Evolutionary conservation across 2,113 vertebrate genomes (phyloP).

Genomic region (Nanorana parkeri): DNA sequence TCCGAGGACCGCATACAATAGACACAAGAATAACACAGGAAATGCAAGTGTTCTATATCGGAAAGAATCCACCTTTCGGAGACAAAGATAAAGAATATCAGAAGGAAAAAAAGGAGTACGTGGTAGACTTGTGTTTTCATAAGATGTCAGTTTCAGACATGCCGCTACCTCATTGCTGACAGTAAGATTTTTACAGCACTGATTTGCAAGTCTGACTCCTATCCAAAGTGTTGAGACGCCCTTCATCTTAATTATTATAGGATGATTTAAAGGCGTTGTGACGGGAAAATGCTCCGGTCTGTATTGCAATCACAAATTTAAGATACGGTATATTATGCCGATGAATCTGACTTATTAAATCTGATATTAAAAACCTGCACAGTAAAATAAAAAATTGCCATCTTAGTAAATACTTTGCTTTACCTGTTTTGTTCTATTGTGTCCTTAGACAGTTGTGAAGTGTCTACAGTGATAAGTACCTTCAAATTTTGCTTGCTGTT

Average conservation of each 20-base stretch:
- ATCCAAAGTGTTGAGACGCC: constrained; percentile 13
- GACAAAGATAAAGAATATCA: background rate
- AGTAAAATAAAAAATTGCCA: no score
- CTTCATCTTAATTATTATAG: background rate
- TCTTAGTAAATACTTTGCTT: no score
- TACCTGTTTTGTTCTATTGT: no score
- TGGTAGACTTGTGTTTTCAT: constrained; percentile 43
- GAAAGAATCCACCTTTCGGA: constrained; percentile 34
- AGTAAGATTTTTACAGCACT: constrained; percentile 23
- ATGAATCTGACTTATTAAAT: no score
- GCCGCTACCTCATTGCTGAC: background rate
- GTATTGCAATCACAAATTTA: no score
- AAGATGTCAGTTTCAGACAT: constrained; percentile 36
- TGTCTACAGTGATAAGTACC: no score
- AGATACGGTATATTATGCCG: no score
- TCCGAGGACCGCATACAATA: constrained; percentile 6
- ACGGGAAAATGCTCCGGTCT: no score
- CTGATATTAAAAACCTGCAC: no score
- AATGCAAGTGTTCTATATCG: background rate
- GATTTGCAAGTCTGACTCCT: constrained; percentile 44
- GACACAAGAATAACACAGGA: constrained; percentile 33
- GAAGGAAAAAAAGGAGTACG: constrained; percentile 6
- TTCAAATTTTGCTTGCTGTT: no score
- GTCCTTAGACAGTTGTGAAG: no score
- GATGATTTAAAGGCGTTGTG: background rate